Conservation (phyloP, 2,797 vertebrate genomes). For the Leptatherina wallacei region DNA sequence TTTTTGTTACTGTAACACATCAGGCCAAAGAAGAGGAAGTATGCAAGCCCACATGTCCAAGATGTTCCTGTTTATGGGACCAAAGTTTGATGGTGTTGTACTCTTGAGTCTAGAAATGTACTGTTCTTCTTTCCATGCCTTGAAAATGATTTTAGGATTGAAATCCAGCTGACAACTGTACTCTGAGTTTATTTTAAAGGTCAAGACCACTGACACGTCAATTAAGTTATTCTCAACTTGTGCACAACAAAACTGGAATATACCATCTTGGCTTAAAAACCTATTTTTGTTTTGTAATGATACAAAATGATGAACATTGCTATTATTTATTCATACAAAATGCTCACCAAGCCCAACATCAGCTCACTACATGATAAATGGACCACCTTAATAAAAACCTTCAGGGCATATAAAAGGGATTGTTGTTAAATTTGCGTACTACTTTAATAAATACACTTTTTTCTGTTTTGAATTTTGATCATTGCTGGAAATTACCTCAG, state of each 20-base stretch:
- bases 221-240: background rate
- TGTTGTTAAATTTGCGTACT: background rate
- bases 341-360: background rate
- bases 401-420: no score
- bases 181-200: background rate
- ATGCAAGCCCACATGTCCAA: background rate
- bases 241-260: background rate
- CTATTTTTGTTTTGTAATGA: no score
- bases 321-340: no score
- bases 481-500: constrained; percentile 2
- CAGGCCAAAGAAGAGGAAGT: background rate
- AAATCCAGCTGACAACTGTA: background rate
- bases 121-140: background rate
- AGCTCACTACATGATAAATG: background rate
- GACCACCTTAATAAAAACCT: background rate
- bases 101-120: background rate
- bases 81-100: background rate
- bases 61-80: background rate
- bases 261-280: no score
- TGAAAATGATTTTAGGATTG: background rate
- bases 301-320: no score
- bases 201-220: background rate
- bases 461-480: background rate
- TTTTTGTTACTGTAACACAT: constrained; percentile 6
- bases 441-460: background rate